A percentile compares a stretch with the other conserved stretches of the same genome.
These are phyloP conservation scores for Amphilophus citrinellus DNA, from an alignment of 2,113 vertebrate genomes.

Conservation along the genomic window DNA sequence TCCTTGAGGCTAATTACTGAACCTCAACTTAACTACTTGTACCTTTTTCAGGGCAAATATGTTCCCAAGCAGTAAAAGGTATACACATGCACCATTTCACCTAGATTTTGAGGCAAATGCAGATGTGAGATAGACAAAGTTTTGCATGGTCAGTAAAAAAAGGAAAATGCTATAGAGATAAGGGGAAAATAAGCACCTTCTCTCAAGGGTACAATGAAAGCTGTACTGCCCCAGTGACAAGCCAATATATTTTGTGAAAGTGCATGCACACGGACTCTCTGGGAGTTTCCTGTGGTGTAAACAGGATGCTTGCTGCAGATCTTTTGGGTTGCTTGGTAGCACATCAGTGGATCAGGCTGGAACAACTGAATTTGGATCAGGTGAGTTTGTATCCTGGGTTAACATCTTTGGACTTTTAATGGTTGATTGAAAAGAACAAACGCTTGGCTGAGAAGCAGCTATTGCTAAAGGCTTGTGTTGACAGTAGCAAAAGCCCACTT, in stretches of 20 bases:
- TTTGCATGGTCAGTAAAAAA: too few species aligned
- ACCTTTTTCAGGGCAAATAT: background rate
- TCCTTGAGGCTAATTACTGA: too few species aligned
- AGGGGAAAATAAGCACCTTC: background rate
- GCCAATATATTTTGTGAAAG: background rate
- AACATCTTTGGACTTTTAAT: background rate
- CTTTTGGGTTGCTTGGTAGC: too few species aligned
- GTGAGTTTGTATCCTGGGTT: background rate
- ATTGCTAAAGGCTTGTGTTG: background rate
- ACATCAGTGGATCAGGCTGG: background rate
- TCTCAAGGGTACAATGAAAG: too few species aligned
- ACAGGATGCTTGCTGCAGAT: background rate
- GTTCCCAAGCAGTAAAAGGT: background rate
- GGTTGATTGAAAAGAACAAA: slow-evolving; percentile 4
- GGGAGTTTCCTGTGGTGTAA: background rate
- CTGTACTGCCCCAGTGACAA: background rate
- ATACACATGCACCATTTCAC: background rate
- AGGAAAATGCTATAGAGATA: background rate
- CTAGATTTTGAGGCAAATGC: too few species aligned
- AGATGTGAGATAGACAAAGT: too few species aligned
- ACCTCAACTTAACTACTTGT: background rate
- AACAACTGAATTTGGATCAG: background rate
- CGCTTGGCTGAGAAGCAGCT: background rate
- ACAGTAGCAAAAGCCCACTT: background rate
- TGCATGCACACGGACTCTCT: too few species aligned